Conservation (phyloP, 2,888 invertebrate genomes). For the Cryptocheilus praepositus region DNA sequence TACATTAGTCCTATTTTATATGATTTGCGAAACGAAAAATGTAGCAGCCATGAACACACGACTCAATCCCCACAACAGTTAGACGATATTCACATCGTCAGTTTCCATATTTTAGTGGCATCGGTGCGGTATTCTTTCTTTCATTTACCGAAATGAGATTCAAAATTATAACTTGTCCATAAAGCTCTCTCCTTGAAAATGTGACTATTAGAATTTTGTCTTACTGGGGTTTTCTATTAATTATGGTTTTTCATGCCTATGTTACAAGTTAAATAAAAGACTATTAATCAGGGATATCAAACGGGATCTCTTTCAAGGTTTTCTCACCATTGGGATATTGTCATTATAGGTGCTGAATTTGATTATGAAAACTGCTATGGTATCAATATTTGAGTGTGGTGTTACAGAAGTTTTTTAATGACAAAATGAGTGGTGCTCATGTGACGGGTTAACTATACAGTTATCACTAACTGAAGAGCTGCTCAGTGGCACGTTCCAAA, state of each 20-base stretch:
- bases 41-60: constrained; percentile 15
- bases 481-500: constrained; percentile 93
- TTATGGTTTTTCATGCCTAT: constrained; percentile 57
- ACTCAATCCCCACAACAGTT: constrained; percentile 28
- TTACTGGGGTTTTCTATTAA: constrained; percentile 49
- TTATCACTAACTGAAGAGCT: constrained; percentile 85
- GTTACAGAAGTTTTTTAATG: constrained; percentile 52
- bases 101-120: too few relatives aligned
- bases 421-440: constrained; percentile 56
- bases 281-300: constrained; percentile 54
- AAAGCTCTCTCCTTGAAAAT: constrained; percentile 29
- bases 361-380: constrained; percentile 51
- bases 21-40: constrained; percentile 14
- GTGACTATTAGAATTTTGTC: constrained; percentile 38
- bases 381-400: constrained; percentile 48
- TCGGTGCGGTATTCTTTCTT: too few relatives aligned
- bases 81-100: too few relatives aligned
- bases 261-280: constrained; percentile 64
- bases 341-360: constrained; percentile 56
- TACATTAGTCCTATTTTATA: constrained; percentile 20
- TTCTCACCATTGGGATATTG: constrained; percentile 54
- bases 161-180: constrained; percentile 27
- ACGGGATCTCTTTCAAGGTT: constrained; percentile 42
- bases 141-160: constrained; percentile 29
- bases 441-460: constrained; percentile 58